These are phyloP conservation scores for Drosophila koepferae DNA, from an alignment of 2,888 invertebrate genomes.

Conservation along the genomic window DNA sequence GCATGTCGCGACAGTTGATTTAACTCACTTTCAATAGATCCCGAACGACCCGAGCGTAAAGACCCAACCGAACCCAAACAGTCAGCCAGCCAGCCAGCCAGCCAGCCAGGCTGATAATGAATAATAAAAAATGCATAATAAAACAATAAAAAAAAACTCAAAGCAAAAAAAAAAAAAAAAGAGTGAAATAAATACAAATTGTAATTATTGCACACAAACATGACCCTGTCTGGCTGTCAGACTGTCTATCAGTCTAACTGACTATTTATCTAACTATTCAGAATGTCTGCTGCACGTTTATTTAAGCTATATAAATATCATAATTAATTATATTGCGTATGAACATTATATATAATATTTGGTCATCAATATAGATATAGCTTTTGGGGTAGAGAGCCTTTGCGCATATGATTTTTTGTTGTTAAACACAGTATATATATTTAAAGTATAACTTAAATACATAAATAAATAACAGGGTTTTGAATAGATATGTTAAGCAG, in stretches of 20 bases:
- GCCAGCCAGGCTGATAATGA: conserved; percentile 54
- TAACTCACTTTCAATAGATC: conserved; percentile 59
- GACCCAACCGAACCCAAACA: conserved; percentile 2
- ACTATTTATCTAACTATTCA: conserved; percentile 21
- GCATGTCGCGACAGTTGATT: conserved; percentile 59
- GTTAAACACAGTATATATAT: no score
- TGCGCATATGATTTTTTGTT: no score
- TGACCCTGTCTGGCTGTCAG: conserved; percentile 9
- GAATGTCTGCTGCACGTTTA: conserved; percentile 23
- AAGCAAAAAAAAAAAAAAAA: background rate
- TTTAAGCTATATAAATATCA: conserved; percentile 4
- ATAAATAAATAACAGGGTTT: no score
- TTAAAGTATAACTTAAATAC: no score
- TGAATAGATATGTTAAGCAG: no score
- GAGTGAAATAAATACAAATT: conserved; percentile 61
- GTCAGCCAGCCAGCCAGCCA: background rate
- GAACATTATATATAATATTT: background rate
- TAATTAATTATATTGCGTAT: background rate
- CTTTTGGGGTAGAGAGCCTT: background rate
- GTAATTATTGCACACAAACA: conserved; percentile 58
- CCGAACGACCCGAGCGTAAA: conserved; percentile 20
- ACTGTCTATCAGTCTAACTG: background rate
- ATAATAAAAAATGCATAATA: conserved; percentile 68
- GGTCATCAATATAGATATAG: background rate
- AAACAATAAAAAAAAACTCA: conserved; percentile 6